Evolutionary conservation across 2,888 invertebrate genomes (phyloP).

Genomic region (Melieria omissa): DNA sequence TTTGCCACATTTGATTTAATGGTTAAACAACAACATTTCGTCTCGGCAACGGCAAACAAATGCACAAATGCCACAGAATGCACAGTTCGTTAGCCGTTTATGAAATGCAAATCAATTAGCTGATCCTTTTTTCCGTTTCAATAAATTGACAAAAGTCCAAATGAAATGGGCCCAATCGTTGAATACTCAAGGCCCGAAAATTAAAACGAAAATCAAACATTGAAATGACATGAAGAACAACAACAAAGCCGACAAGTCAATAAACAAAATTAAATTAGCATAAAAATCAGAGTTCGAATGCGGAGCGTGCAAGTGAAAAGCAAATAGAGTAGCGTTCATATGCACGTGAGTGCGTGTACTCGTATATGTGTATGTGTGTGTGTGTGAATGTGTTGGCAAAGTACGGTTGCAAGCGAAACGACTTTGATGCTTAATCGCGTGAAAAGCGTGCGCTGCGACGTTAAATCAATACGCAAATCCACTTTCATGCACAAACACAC

Average conservation of each 20-base stretch:
- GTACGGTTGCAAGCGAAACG: background rate
- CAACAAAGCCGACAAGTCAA: background rate
- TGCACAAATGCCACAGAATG: too few relatives aligned
- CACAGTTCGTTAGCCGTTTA: background rate
- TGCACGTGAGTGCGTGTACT: background rate
- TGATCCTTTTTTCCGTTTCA: background rate
- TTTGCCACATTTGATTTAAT: too few relatives aligned
- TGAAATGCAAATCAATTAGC: background rate
- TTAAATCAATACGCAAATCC: slow-evolving; percentile 24
- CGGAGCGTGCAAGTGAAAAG: too few relatives aligned
- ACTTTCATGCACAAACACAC: background rate
- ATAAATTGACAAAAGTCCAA: background rate
- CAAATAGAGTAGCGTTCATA: background rate
- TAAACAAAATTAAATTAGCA: background rate
- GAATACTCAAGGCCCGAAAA: background rate
- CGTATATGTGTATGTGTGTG: slow-evolving; percentile 1
- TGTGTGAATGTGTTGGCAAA: background rate
- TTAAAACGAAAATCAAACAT: background rate
- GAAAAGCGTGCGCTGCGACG: slow-evolving; percentile 35
- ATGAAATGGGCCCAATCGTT: background rate
- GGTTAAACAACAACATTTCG: too few relatives aligned
- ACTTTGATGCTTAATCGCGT: slow-evolving; percentile 40
- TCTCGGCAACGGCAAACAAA: too few relatives aligned
- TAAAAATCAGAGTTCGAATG: background rate
- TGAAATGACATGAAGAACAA: background rate